These are phyloP conservation scores for Malurus elegans DNA, from an alignment of 2,113 vertebrate species.

Conservation along the genomic window DNA sequence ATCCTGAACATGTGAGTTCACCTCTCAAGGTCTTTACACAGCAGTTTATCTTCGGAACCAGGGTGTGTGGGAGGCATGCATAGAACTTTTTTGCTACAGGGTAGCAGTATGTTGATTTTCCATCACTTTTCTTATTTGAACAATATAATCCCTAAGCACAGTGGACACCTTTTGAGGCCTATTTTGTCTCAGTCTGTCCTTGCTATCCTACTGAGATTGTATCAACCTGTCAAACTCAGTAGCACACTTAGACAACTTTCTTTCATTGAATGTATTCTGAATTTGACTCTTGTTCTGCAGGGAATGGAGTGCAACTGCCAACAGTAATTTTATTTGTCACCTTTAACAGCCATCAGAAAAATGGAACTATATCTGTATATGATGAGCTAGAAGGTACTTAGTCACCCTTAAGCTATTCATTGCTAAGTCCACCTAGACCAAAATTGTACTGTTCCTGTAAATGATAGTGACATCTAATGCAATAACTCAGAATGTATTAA, in stretches of 20 bases:
- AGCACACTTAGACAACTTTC: conserved; percentile 17
- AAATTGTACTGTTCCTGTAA: neutral
- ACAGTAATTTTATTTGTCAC: conserved; percentile 58
- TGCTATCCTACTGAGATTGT: neutral
- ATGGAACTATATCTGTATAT: neutral
- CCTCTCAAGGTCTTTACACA: neutral
- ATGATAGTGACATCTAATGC: neutral
- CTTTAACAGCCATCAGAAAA: conserved; percentile 49
- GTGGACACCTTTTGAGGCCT: neutral
- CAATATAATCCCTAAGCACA: neutral
- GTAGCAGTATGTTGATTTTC: neutral
- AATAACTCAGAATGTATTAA: neutral
- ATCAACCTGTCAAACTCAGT: conserved; percentile 38
- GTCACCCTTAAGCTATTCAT: conserved; percentile 1
- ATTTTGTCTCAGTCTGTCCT: conserved; percentile 42
- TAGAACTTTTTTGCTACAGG: neutral
- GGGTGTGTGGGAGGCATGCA: fast-evolving
- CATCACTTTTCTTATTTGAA: neutral
- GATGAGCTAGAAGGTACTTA: neutral
- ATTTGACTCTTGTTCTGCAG: conserved; percentile 51
- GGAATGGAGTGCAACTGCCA: conserved; percentile 47
- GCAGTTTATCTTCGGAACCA: neutral
- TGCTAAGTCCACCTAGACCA: neutral
- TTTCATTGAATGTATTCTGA: conserved; percentile 52
- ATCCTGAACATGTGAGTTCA: neutral